Evolutionary conservation across 2,797 vertebrate species (phyloP), one percentile per base, ranked within the genome.

Genomic region (Hypotaenidia okinawae): DNA sequence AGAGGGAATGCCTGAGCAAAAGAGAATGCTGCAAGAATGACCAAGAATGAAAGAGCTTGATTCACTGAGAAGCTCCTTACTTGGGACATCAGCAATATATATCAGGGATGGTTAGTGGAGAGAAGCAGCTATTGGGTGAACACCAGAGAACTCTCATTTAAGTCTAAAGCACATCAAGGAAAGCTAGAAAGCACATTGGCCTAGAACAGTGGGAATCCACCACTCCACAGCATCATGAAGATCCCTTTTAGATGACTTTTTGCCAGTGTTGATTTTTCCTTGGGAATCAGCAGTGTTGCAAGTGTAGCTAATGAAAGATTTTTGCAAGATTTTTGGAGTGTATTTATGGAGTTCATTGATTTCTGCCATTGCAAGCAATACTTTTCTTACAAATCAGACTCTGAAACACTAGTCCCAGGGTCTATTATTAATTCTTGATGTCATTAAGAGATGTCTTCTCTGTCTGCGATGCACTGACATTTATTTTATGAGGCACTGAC

Each of bases 381-480:
- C 41, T 88, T 90, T 85, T 25, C 62, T 93, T 94, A 92, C 64
- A 95, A 92, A 89, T 64, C 43, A 94, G 76, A 49, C 25, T 87
- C 51, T 68, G 47, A 93, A 86, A 84, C 28, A 58, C 57, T 82
- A 90, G 78, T 84, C 66, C 63, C 35, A 75, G 87, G 87, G 77
- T 90, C 77, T 92, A 13, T 90, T 94, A 94, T 83, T 91, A 95
- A 89, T 92, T 95, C 41, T 54, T 92, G 69, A 93, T 92, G 72
- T 87, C 83, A 86, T 85, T 92, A 94, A 94, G 75, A 78, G 55
- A 84, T 79, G 37, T 84, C 72, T 94, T 89, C 58, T 90, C 82
- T 83, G 39, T 81, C 81, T 84, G 35, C 6, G 5, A 76, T 86
- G 75, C 37, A 82, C 72, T 91, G 84, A 55, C 91, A 74, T 76